Evolutionary conservation across 2,113 vertebrate genomes (phyloP).

Genomic region (Pituophis catenifer): DNA sequence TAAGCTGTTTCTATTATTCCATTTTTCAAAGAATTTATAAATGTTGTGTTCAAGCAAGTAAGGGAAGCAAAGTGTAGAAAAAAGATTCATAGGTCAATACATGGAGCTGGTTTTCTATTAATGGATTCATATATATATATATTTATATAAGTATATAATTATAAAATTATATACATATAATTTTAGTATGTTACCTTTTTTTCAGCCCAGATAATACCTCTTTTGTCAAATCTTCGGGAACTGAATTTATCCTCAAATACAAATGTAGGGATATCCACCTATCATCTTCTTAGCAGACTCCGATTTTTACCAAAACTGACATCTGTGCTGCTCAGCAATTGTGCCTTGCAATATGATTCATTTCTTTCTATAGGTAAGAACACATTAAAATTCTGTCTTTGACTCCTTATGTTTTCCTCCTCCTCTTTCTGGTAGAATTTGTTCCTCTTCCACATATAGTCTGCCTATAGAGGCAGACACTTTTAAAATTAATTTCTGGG

Average conservation of each 20-base stretch:
- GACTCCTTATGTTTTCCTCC: not conserved
- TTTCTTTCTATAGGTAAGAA: constrained; percentile 78
- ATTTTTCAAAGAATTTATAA: constrained; percentile 7
- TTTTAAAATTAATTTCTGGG: not conserved
- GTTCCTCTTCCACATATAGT: not conserved
- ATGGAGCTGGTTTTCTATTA: not conserved
- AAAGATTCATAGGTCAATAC: not conserved
- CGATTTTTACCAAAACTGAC: constrained; percentile 75
- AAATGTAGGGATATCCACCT: constrained; percentile 70
- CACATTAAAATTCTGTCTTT: not conserved
- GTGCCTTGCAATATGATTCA: constrained; percentile 72
- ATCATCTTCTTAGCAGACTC: constrained; percentile 75
- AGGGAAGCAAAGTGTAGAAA: not conserved
- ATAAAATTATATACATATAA: not conserved
- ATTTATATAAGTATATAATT: no score
- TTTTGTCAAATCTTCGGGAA: constrained; percentile 75
- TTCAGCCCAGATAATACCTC: constrained; percentile 82
- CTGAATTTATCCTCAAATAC: constrained; percentile 84
- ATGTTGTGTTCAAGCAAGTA: not conserved
- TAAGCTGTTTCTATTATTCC: not conserved
- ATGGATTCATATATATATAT: not conserved
- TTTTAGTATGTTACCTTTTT: constrained; percentile 32
- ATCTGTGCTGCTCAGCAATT: constrained; percentile 73
- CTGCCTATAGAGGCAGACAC: not conserved
- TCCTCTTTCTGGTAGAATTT: not conserved